Evolutionary conservation across 2,888 invertebrate genomes (phyloP).

Genomic region (Melangyna quadrimaculata): DNA sequence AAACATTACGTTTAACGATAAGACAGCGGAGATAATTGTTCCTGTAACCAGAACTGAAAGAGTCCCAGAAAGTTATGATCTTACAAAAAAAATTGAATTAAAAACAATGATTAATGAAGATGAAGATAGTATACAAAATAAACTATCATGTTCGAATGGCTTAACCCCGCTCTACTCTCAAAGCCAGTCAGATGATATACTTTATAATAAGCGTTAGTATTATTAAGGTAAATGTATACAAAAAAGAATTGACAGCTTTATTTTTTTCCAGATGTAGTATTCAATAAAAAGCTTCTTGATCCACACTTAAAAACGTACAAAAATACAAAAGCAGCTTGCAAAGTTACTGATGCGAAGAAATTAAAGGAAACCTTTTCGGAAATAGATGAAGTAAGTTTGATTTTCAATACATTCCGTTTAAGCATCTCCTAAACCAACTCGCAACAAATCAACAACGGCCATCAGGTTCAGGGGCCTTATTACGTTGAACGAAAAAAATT

Average conservation of each 20-base stretch:
- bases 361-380: neutral
- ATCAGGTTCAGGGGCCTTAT: too few species aligned
- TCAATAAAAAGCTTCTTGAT: constrained; percentile 39
- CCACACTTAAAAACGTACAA: constrained; percentile 44
- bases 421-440: too few species aligned
- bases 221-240: neutral
- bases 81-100: neutral
- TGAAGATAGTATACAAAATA: neutral
- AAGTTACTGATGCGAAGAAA: neutral
- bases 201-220: constrained; percentile 25
- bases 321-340: constrained; percentile 1
- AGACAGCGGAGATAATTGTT: neutral
- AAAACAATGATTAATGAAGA: neutral
- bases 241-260: neutral
- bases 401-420: too few species aligned
- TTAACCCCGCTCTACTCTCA: neutral
- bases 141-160: neutral
- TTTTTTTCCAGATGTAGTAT: constrained; percentile 30
- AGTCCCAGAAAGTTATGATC: neutral
- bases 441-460: too few species aligned
- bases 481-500: too few species aligned
- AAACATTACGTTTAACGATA: neutral
- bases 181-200: neutral
- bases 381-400: constrained; percentile 15
- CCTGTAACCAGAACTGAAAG: neutral